These are phyloP conservation scores for Anguilla marmorata DNA, from an alignment of 2,797 vertebrate genomes.

Conservation along the genomic window DNA sequence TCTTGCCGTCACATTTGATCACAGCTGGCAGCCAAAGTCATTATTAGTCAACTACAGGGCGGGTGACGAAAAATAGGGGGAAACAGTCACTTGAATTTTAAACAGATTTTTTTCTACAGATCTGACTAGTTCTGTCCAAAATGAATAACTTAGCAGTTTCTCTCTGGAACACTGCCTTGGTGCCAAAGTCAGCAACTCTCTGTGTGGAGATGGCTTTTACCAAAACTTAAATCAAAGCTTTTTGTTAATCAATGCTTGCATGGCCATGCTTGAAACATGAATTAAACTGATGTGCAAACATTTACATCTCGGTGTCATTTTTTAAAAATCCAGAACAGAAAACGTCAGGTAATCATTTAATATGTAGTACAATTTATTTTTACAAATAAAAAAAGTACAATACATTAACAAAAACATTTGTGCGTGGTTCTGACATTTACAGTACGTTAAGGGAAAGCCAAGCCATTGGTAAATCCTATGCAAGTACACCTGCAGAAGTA, in stretches of 20 bases:
- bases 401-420: slow-evolving; percentile 7
- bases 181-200: background rate
- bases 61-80: background rate
- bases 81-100: background rate
- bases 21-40: background rate
- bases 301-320: too few species aligned
- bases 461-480: background rate
- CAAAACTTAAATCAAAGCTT: too few species aligned
- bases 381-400: background rate
- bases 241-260: too few species aligned
- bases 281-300: too few species aligned
- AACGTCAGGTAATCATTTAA: background rate
- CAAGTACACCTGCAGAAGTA: background rate
- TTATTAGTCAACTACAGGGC: background rate
- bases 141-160: slow-evolving; percentile 12
- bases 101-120: background rate
- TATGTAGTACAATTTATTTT: background rate
- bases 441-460: slow-evolving; percentile 4
- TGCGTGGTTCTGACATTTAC: slow-evolving; percentile 10
- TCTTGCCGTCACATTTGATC: background rate
- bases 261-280: too few species aligned
- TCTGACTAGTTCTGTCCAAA: background rate
- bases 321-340: background rate
- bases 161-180: background rate
- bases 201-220: background rate